Evolutionary conservation across 53 echinoderm and acorn worm species (phyloP), one percentile per base, ranked within the genome.

Genomic region (Luidia sarsii): DNA sequence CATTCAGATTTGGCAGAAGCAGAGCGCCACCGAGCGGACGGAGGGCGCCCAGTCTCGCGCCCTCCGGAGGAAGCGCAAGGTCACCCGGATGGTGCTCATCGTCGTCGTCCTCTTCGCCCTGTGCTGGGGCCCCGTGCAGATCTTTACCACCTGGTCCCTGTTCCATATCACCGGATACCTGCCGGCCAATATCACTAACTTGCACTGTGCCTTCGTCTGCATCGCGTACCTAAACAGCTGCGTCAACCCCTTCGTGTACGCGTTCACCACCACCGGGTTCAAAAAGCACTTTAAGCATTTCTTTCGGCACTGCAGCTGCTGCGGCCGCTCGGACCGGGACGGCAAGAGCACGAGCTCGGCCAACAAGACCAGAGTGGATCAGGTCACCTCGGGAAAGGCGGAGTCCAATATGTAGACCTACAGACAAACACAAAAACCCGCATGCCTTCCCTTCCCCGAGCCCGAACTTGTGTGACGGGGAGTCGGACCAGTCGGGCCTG

Each of bases 231-330:
- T 86, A 19, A 94, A 89, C 68, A 85, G 88, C 32, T 89, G 91
- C 50, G 79, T 89, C 35, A 94, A 94, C 53, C 94, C 94, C 2
- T 89, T 94, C 60, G 89, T 94, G 8, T 94, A 94, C 67, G 94
- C 94, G 33, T 91, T 91, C 41, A 83, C 83, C 10, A 94, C 94
- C 20, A 87, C 86, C 13, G 71, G 89, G 37, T 94, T 94, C 66
- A 80, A 62, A 39, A 91, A 91, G 64, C 52, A 81, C 65, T 86
- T 86, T 73, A 77, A 65, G 66, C 65, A 67, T 41, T 50, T 79
- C 38, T 65, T 79, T 52, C 48, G 53, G 18, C 41, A 38, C 5
- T 64, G 77, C 10, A 30, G 33, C 5, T 64, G 77, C 10, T 77
- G 48, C 30, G 48, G 77, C 31, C 18, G 19, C 9, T 35, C 39